Base-by-base conservation (phyloP, 1,140 invertebrate genomes). In the Schlechtendalia chinensis region DNA sequence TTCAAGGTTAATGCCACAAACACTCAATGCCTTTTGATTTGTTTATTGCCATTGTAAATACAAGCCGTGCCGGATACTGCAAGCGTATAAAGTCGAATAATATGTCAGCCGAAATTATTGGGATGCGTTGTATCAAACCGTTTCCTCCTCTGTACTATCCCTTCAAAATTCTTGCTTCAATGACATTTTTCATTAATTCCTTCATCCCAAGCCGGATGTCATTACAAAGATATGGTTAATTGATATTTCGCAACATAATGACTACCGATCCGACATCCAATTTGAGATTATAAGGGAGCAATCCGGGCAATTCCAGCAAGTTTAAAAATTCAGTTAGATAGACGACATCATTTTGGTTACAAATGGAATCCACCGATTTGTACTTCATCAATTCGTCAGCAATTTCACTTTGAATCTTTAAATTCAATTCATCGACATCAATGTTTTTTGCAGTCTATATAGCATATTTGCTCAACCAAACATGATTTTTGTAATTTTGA, bases 1-100 rank as follows among this genome's bases (percentile, higher is more conserved):
- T n/a, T n/a, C n/a, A n/a, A n/a, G n/a, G n/a, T n/a, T n/a, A n/a
- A n/a, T n/a, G n/a, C n/a, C n/a, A n/a, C n/a, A n/a, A n/a, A n/a
- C n/a, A n/a, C 67, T 88, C 87, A 82, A 86, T 87, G 58, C n/a
- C n/a, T n/a, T n/a, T n/a, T n/a, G n/a, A n/a, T n/a, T n/a, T n/a
- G n/a, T n/a, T n/a, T n/a, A 86, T 86, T 14, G 86, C 86, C 81
- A 88, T 84, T 6, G 84, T 84, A 83, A 89, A 89, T 16, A 87
- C 86, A 0, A 88, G 77, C 87, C 67, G 67, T n/a, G 50, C 24
- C 22, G 45, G 69, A 24, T 50, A 86, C 71, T 86, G 82, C 50
- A 80, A 58, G 27, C 80, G 50, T 80, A 81, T 82, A 10, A 83
- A 81, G 65, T 82, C 56, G 53, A 83, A 81, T 59, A 81, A 67